A percentile compares a stretch with the other conserved stretches of the same genome.
Conservation (phyloP, 2,797 vertebrate species). For the Gymnoscopelus microlampas region DNA sequence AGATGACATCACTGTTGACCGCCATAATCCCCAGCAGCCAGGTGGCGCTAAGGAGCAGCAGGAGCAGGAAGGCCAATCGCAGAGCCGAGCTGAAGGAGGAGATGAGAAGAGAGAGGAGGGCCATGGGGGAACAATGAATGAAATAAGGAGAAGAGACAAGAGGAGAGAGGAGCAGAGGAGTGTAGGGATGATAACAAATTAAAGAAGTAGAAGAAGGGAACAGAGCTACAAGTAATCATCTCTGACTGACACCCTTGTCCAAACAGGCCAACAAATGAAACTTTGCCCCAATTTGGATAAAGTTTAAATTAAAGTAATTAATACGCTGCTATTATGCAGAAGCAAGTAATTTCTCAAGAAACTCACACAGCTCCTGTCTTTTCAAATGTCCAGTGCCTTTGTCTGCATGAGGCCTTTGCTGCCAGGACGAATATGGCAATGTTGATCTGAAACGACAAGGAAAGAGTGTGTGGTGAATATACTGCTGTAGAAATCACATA, state of each 20-base stretch:
- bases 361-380: slow-evolving; percentile 85
- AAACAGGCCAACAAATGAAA: not conserved
- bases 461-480: not conserved
- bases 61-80: slow-evolving; percentile 81
- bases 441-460: slow-evolving; percentile 77
- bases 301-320: no score
- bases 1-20: slow-evolving; percentile 85
- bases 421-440: slow-evolving; percentile 85
- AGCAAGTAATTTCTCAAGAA: not conserved
- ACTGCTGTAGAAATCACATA: no score
- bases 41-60: slow-evolving; percentile 86
- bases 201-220: not conserved
- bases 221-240: not conserved
- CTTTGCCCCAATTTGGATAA: no score
- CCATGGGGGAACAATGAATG: not conserved
- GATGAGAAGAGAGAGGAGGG: not conserved
- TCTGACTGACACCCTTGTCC: not conserved
- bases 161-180: not conserved
- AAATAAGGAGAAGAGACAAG: slow-evolving; percentile 6
- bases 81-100: slow-evolving; percentile 76
- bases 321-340: not conserved
- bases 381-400: slow-evolving; percentile 81
- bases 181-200: not conserved
- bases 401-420: slow-evolving; percentile 82
- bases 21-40: slow-evolving; percentile 90